These are phyloP conservation scores for Diloba caeruleocephala DNA, from an alignment of 2,888 invertebrate species.

Conservation along the genomic window DNA sequence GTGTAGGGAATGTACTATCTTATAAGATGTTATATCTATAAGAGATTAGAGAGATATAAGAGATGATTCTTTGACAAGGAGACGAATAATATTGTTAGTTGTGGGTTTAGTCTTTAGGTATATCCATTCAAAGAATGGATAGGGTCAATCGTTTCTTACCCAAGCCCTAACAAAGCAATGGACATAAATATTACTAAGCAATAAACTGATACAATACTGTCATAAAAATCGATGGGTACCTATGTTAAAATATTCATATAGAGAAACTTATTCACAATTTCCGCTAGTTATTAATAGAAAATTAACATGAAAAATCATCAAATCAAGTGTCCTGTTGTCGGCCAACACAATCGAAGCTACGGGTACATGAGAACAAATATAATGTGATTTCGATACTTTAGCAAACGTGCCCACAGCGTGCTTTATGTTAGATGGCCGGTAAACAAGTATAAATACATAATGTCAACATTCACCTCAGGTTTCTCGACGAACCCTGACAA, in stretches of 20 bases:
- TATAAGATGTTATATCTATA: too few relatives aligned
- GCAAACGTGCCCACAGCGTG: slow-evolving; percentile 47
- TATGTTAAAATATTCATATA: slow-evolving; percentile 7
- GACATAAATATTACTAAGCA: slow-evolving; percentile 40
- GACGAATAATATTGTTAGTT: slow-evolving; percentile 23
- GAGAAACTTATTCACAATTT: slow-evolving; percentile 6
- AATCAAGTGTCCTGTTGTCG: slow-evolving; percentile 17
- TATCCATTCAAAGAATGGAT: slow-evolving; percentile 32
- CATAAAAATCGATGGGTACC: slow-evolving; percentile 49
- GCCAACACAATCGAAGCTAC: slow-evolving; percentile 24
- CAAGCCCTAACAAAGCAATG: slow-evolving; percentile 43
- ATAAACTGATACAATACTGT: slow-evolving; percentile 46
- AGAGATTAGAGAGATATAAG: too few relatives aligned
- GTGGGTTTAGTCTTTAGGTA: slow-evolving; percentile 44
- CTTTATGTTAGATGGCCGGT: slow-evolving; percentile 55
- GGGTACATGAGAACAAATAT: slow-evolving; percentile 31
- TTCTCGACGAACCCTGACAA: slow-evolving; percentile 82
- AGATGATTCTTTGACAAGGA: slow-evolving; percentile 14
- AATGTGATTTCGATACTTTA: slow-evolving; percentile 47
- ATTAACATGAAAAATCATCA: not conserved
- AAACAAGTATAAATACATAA: slow-evolving; percentile 60
- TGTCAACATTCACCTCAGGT: slow-evolving; percentile 68
- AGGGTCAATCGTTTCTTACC: slow-evolving; percentile 45
- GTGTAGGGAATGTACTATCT: too few relatives aligned
- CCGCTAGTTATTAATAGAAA: too few relatives aligned